phyloP scores from a whole-genome alignment of 1,140 invertebrate genomes.

The Dendrolimus punctatus region DNA sequence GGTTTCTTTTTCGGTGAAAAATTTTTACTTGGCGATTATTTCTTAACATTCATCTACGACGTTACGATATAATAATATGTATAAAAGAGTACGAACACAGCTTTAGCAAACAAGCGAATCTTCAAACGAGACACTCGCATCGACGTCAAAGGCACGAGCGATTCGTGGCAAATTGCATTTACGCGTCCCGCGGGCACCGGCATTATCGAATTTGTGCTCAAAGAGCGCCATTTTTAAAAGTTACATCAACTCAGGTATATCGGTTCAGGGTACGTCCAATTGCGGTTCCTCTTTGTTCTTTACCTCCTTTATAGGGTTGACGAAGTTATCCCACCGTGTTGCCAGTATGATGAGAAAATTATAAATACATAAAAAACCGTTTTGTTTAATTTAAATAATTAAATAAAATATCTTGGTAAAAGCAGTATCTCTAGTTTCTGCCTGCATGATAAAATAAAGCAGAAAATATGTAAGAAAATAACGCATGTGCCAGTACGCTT shows the following conservation, averaged over 20 bases:
- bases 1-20: not conserved
- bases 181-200: constrained; percentile 59
- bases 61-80: no score
- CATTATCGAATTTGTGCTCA: constrained; percentile 65
- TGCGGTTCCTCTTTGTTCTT: constrained; percentile 66
- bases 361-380: no score
- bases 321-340: constrained; percentile 41
- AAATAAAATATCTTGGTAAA: no score
- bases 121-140: constrained; percentile 37
- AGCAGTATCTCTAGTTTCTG: no score
- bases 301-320: constrained; percentile 61
- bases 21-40: no score
- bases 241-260: constrained; percentile 63
- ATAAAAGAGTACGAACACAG: not conserved
- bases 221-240: constrained; percentile 70
- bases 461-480: no score
- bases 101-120: constrained; percentile 49
- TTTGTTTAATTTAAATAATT: no score
- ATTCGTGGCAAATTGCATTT: constrained; percentile 65
- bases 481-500: no score
- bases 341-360: no score
- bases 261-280: constrained; percentile 44
- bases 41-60: no score
- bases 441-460: no score
- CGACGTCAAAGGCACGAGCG: constrained; percentile 60